phyloP scores from a whole-genome alignment of 53 echinoderm and acorn worm species.

The Echinarachnius parma region DNA sequence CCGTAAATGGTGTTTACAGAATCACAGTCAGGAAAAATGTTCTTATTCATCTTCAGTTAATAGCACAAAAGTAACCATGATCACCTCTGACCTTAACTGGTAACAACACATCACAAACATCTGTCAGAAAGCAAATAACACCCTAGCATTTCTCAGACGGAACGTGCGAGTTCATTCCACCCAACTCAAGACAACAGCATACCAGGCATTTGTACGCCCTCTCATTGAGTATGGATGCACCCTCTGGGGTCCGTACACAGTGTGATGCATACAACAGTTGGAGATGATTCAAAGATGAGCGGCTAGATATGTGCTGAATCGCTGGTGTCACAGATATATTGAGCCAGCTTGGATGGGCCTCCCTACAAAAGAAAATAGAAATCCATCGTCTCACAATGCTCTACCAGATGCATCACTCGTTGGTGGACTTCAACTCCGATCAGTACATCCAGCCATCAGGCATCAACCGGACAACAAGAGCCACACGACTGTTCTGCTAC shows the following conservation, averaged over 20 bases:
- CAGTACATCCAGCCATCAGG: constrained; percentile 14
- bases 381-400: constrained; percentile 19
- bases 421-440: constrained; percentile 16
- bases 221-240: constrained; percentile 19
- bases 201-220: constrained; percentile 9
- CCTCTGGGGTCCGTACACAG: constrained; percentile 37
- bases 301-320: constrained; percentile 26
- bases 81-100: constrained; percentile 17
- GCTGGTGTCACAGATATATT: constrained; percentile 28
- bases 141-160: constrained; percentile 21
- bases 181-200: constrained; percentile 22
- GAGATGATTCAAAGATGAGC: constrained; percentile 35
- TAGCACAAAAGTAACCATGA: too few relatives aligned
- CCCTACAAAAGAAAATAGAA: constrained; percentile 27
- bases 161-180: constrained; percentile 6
- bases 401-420: constrained; percentile 24
- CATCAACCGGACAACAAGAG: not conserved
- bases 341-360: constrained; percentile 19
- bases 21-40: too few relatives aligned
- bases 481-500: not conserved
- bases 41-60: too few relatives aligned
- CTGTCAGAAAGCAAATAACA: constrained; percentile 30
- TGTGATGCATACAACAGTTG: constrained; percentile 21
- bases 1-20: too few relatives aligned
- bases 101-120: constrained; percentile 1